These are phyloP conservation scores for Aproaerema taeniolella DNA, from an alignment of 2,888 invertebrate species.

Conservation along the genomic window DNA sequence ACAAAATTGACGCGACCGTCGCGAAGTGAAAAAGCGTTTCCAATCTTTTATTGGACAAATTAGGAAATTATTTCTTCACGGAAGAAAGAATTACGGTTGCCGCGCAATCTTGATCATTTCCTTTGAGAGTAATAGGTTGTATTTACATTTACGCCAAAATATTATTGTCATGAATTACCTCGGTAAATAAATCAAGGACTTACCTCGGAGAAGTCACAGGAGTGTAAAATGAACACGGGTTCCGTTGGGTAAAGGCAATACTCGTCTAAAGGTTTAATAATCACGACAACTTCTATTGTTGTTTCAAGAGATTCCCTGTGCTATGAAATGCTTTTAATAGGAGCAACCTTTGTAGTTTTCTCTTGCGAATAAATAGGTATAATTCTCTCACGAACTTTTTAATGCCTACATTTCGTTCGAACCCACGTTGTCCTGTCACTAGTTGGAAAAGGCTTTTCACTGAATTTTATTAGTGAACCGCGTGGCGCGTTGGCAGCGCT, in stretches of 20 bases:
- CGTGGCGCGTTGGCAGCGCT: no score
- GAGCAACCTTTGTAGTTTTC: conserved; percentile 4
- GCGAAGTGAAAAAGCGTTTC: no score
- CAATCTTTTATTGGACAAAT: no score
- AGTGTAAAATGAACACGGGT: conserved; percentile 16
- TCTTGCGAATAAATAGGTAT: conserved; percentile 9
- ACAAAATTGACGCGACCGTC: no score
- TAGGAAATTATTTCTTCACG: no score
- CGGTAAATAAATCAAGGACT: conserved; percentile 16
- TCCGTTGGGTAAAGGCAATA: conserved; percentile 16
- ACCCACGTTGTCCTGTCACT: background rate
- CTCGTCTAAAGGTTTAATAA: conserved; percentile 14
- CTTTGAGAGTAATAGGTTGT: background rate
- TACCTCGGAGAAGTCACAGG: conserved; percentile 17
- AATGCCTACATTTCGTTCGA: conserved; percentile 3
- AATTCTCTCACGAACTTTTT: no score
- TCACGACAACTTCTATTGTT: conserved; percentile 24
- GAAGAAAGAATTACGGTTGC: no score
- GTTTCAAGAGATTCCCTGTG: conserved; percentile 14
- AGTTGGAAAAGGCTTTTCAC: conserved; percentile 1
- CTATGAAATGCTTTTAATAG: conserved; percentile 5
- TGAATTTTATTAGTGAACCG: conserved; percentile 1
- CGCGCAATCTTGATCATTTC: background rate
- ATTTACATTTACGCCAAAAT: conserved; percentile 6
- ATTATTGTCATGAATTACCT: conserved; percentile 8